A percentile compares a stretch with the other conserved stretches of the same genome.
Evolutionary conservation across 2,113 vertebrate species (phyloP).

Genomic region (Sarotherodon lohbergeri): DNA sequence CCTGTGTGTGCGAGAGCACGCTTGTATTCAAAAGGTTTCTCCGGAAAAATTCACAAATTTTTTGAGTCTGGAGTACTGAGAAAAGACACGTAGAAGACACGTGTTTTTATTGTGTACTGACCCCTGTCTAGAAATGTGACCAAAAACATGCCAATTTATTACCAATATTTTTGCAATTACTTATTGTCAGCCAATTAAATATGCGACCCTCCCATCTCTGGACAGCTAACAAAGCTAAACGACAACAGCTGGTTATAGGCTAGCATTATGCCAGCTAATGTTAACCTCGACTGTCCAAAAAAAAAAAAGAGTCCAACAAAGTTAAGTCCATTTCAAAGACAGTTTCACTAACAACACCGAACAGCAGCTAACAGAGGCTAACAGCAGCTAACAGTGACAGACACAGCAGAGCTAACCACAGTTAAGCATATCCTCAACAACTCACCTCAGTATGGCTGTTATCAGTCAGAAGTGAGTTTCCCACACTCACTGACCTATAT

Average conservation of each 20-base stretch:
- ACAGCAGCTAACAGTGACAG: neutral
- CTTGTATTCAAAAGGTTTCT: too few relatives aligned
- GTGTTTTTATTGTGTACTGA: neutral
- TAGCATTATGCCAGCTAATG: neutral
- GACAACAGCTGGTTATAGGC: neutral
- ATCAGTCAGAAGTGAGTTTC: neutral
- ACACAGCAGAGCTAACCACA: neutral
- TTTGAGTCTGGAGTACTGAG: neutral
- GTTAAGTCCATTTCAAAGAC: neutral
- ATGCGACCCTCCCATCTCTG: neutral
- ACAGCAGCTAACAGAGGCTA: neutral
- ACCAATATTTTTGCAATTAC: neutral
- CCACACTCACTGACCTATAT: neutral
- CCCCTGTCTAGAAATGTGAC: neutral
- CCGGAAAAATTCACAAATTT: accelerated
- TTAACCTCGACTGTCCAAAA: neutral
- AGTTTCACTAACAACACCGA: neutral
- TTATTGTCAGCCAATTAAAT: neutral
- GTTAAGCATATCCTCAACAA: neutral
- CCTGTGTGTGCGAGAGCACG: too few relatives aligned
- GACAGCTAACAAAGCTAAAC: neutral
- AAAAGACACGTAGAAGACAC: neutral
- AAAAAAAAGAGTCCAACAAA: neutral
- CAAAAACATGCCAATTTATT: neutral
- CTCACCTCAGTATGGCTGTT: neutral